Evolutionary conservation across 1,140 invertebrate species (phyloP).

Genomic region (Brachionus asplanchnoidis): DNA sequence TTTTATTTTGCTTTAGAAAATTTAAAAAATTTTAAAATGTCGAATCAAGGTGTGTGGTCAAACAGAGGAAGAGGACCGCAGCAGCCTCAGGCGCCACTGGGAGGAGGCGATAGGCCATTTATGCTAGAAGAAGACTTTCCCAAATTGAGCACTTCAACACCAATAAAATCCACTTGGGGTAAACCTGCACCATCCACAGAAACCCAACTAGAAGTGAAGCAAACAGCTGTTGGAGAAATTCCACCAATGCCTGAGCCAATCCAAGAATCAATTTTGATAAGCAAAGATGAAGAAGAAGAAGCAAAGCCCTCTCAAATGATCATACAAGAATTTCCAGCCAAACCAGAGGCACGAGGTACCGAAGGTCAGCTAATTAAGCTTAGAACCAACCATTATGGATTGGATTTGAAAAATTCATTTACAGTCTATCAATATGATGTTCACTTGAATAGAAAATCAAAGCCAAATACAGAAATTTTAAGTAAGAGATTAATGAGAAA

Average conservation of each 20-base stretch:
- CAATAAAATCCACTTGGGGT: background rate
- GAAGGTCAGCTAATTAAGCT: background rate
- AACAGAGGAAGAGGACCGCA: too few relatives aligned
- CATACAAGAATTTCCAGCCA: background rate
- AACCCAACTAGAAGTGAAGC: background rate
- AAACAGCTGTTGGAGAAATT: background rate
- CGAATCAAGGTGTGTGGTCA: too few relatives aligned
- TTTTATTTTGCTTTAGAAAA: too few relatives aligned
- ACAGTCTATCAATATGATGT: slow-evolving; percentile 33
- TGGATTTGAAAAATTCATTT: background rate
- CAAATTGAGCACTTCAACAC: background rate
- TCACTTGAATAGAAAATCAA: background rate
- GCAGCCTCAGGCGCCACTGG: too few relatives aligned
- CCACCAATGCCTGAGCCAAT: background rate
- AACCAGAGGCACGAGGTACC: background rate
- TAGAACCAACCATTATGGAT: background rate
- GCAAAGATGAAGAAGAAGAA: background rate
- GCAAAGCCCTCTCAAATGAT: background rate
- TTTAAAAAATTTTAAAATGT: too few relatives aligned
- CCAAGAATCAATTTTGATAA: background rate
- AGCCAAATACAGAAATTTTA: background rate
- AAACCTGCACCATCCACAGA: background rate
- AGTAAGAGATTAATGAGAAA: background rate
- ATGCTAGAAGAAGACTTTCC: background rate
- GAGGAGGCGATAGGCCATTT: too few relatives aligned